Evolutionary conservation across 2,888 invertebrate genomes (phyloP).

Genomic region (Elgonia sp.): DNA sequence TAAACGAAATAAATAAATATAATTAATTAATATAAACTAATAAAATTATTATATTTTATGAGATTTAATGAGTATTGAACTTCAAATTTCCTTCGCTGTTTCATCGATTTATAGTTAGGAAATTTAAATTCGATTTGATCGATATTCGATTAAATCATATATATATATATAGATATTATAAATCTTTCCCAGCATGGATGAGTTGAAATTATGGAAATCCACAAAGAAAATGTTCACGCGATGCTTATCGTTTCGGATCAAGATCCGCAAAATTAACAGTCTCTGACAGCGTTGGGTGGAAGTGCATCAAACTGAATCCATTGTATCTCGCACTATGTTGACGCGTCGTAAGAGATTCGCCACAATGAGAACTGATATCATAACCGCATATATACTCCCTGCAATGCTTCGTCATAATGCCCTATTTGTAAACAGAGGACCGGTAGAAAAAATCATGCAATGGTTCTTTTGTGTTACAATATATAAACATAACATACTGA

Average conservation of each 20-base stretch:
- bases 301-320: conserved; percentile 84
- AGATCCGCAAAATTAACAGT: conserved; percentile 83
- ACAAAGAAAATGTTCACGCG: conserved; percentile 62
- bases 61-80: no score
- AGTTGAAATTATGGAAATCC: conserved; percentile 54
- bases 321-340: conserved; percentile 80
- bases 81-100: no score
- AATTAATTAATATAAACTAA: no score
- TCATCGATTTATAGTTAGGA: no score
- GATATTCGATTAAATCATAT: neutral
- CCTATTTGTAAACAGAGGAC: conserved; percentile 47
- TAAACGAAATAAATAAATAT: no score
- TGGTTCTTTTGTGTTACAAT: conserved; percentile 22
- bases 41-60: no score
- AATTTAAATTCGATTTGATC: neutral
- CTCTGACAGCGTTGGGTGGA: conserved; percentile 76
- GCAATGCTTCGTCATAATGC: conserved; percentile 66
- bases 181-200: conserved; percentile 25
- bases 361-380: conserved; percentile 77
- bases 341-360: conserved; percentile 71
- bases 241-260: conserved; percentile 70
- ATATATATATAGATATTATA: no score
- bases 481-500: no score
- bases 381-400: conserved; percentile 69
- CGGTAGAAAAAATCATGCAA: conserved; percentile 34